A percentile compares a stretch with the other conserved stretches of the same genome.
phyloP scores from a whole-genome alignment of 2,797 vertebrate species.

The Cirrhinus molitorella region DNA sequence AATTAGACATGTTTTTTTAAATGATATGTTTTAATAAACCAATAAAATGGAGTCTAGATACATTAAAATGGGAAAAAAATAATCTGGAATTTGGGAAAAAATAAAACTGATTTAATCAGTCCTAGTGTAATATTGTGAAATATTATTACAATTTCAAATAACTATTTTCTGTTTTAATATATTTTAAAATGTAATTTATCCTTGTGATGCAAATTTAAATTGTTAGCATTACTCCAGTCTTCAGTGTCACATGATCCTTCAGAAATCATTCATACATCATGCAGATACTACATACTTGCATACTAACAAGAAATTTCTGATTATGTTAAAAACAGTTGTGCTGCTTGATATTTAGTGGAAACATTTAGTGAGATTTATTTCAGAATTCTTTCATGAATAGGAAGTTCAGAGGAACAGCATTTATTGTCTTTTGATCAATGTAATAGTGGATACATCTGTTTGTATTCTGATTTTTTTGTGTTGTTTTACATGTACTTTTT shows the following conservation, averaged over 20 bases:
- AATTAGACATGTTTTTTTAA: no score
- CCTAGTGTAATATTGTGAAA: neutral
- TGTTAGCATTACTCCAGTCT: neutral
- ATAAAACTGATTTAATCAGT: no score
- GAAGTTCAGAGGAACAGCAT: neutral
- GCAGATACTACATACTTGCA: neutral
- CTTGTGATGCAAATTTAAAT: neutral
- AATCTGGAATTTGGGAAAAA: no score
- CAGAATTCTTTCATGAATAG: neutral
- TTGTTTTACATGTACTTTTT: neutral
- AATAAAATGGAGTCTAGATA: no score
- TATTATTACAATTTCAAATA: neutral
- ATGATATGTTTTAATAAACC: no score
- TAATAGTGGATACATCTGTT: neutral
- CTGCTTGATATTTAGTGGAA: neutral
- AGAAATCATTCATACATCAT: neutral
- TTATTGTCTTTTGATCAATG: neutral
- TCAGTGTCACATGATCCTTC: neutral
- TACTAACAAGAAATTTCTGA: neutral
- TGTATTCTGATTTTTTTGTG: neutral
- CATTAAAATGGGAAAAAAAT: no score
- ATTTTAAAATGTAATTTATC: neutral
- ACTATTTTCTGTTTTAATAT: neutral
- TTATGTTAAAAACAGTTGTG: neutral
- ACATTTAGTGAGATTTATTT: neutral